Conservation (phyloP, 1,140 invertebrate species). For the Episyrphus balteatus region DNA sequence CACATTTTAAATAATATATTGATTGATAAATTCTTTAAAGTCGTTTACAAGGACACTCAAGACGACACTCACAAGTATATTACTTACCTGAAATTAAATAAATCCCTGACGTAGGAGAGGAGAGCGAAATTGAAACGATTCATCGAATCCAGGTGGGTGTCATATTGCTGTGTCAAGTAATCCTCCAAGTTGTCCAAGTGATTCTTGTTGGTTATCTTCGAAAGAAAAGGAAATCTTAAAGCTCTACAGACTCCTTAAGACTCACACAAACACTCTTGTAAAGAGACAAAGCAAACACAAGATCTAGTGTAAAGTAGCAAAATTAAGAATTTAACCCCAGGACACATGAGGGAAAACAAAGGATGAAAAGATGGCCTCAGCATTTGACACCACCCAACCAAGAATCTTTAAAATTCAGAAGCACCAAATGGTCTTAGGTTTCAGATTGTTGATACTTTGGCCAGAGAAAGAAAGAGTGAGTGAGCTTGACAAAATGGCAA, state of each 20-base stretch:
- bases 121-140: slow-evolving; percentile 48
- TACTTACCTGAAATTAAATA: slow-evolving; percentile 50
- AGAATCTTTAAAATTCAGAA: neutral
- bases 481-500: no score
- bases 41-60: neutral
- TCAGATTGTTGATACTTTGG: no score
- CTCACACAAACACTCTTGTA: no score
- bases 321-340: neutral
- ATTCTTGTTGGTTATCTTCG: slow-evolving; percentile 40
- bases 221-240: neutral
- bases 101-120: slow-evolving; percentile 44
- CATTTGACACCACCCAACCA: neutral
- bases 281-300: no score
- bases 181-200: slow-evolving; percentile 40
- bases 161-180: slow-evolving; percentile 40
- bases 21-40: neutral
- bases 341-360: neutral
- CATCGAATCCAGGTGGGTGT: slow-evolving; percentile 48
- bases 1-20: neutral
- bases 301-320: neutral
- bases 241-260: no score
- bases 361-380: neutral
- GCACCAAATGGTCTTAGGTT: no score
- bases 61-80: neutral
- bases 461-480: no score